These are phyloP conservation scores for Fopius arisanus DNA, from an alignment of 1,140 invertebrate species.

Conservation along the genomic window DNA sequence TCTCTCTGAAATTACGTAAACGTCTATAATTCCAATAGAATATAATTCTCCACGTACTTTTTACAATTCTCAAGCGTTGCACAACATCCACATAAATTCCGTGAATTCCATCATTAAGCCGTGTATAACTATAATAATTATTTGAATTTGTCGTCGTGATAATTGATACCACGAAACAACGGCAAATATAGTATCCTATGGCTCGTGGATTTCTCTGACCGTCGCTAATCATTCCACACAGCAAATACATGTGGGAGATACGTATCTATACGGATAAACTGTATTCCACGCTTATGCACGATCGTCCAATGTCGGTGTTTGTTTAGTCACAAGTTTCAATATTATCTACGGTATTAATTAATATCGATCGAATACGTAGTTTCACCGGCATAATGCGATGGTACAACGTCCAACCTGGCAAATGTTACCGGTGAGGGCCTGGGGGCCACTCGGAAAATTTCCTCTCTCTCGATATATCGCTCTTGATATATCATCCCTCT, in stretches of 20 bases:
- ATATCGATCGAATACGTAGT: slow-evolving; percentile 26
- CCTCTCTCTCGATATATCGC: too few relatives aligned
- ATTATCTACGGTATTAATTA: slow-evolving; percentile 34
- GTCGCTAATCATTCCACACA: slow-evolving; percentile 30
- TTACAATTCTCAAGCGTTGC: too few relatives aligned
- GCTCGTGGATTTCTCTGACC: neutral
- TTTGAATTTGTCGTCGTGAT: slow-evolving; percentile 62
- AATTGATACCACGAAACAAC: slow-evolving; percentile 58
- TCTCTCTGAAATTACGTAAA: too few relatives aligned
- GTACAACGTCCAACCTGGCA: neutral
- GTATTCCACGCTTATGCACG: neutral
- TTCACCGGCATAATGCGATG: neutral
- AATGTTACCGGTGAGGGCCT: slow-evolving; percentile 6
- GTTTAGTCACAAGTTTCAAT: slow-evolving; percentile 29
- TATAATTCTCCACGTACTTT: too few relatives aligned
- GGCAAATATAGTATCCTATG: slow-evolving; percentile 25
- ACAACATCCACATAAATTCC: slow-evolving; percentile 22
- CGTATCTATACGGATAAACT: slow-evolving; percentile 21
- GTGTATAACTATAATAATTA: slow-evolving; percentile 64
- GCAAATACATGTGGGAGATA: slow-evolving; percentile 15
- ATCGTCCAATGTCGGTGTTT: slow-evolving; percentile 17
- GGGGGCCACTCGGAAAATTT: neutral
- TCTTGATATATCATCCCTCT: too few relatives aligned
- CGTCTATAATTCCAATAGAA: too few relatives aligned
- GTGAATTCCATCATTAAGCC: slow-evolving; percentile 59